Percentiles rank a stretch among this genome's conserved stretches.
These are phyloP conservation scores for Herminia tarsipennalis DNA, from an alignment of 2,888 invertebrate species.

Conservation along the genomic window DNA sequence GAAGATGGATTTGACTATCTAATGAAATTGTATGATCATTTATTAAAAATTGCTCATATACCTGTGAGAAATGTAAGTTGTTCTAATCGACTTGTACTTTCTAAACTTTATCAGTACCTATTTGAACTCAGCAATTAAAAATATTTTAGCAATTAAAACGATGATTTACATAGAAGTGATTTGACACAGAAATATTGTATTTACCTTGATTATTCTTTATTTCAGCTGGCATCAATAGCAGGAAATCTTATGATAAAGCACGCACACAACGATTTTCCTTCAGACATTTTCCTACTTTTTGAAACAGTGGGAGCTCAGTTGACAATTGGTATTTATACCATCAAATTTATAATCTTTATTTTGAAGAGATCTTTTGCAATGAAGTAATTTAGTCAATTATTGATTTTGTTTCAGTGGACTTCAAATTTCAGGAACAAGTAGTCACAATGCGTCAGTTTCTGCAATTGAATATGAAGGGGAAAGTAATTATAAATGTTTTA, in stretches of 20 bases:
- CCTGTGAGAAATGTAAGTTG: conserved; percentile 86
- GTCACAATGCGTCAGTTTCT: conserved; percentile 67
- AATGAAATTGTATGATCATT: conserved; percentile 84
- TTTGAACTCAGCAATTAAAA: no score
- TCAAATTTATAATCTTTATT: no score
- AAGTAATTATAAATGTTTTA: conserved; percentile 81
- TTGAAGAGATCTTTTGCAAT: no score
- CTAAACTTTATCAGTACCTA: background rate
- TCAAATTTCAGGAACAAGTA: background rate
- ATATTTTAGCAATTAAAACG: no score
- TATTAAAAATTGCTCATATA: conserved; percentile 88
- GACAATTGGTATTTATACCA: conserved; percentile 59
- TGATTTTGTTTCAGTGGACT: no score
- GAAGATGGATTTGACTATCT: conserved; percentile 84
- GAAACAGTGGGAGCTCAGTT: conserved; percentile 62
- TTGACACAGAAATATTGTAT: no score
- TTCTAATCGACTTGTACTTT: background rate
- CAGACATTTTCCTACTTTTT: conserved; percentile 87
- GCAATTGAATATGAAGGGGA: conserved; percentile 68
- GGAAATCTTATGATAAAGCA: conserved; percentile 90
- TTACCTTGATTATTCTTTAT: background rate
- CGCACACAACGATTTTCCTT: conserved; percentile 87
- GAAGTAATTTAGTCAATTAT: no score
- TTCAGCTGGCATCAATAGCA: conserved; percentile 87
- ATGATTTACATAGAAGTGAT: no score